A percentile compares a stretch with the other conserved stretches of the same genome.
These are phyloP conservation scores for Cynoglossus semilaevis DNA, from an alignment of 2,113 vertebrate species.

Conservation along the genomic window DNA sequence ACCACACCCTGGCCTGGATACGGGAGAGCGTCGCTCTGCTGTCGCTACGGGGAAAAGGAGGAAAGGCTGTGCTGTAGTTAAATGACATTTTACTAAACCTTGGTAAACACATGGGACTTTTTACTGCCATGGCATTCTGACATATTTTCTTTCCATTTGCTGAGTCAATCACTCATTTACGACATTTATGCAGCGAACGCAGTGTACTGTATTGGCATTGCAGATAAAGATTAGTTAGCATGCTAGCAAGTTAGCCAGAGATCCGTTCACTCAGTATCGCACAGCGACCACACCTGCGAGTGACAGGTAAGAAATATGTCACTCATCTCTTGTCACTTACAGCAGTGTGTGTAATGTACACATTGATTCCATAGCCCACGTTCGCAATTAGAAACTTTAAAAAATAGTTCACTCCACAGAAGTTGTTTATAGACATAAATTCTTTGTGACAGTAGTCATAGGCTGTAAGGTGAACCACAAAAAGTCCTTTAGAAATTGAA, in stretches of 20 bases:
- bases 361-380: background rate
- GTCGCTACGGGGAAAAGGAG: slow-evolving; percentile 61
- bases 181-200: background rate
- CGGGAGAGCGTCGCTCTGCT: slow-evolving; percentile 68
- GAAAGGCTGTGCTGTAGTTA: slow-evolving; percentile 10
- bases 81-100: slow-evolving; percentile 13
- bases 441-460: slow-evolving; percentile 74
- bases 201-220: slow-evolving; percentile 36
- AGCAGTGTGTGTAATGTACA: background rate
- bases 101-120: background rate
- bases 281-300: slow-evolving; percentile 40
- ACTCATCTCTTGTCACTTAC: background rate
- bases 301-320: slow-evolving; percentile 46
- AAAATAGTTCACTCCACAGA: slow-evolving; percentile 20
- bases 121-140: slow-evolving; percentile 25
- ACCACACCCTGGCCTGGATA: slow-evolving; percentile 64
- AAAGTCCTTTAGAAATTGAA: no score
- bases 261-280: slow-evolving; percentile 30
- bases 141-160: background rate
- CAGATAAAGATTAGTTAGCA: slow-evolving; percentile 68
- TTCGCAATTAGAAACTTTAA: slow-evolving; percentile 8
- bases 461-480: no score
- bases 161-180: slow-evolving; percentile 1
- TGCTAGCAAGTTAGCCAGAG: slow-evolving; percentile 50
- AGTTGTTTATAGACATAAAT: slow-evolving; percentile 65